phyloP scores from a whole-genome alignment of 2,888 invertebrate genomes.

The Lasioglossum marginatum region DNA sequence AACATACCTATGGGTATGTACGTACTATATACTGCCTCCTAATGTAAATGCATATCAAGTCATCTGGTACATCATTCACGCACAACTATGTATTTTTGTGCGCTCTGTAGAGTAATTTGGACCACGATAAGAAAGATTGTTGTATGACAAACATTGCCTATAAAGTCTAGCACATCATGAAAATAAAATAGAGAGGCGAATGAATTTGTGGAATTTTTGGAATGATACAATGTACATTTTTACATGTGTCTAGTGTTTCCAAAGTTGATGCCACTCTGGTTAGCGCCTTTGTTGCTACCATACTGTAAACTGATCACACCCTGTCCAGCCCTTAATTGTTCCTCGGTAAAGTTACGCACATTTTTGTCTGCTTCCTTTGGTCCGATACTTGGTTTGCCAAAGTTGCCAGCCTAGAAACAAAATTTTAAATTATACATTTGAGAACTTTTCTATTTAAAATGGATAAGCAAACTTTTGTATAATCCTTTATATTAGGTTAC shows the following conservation, averaged over 20 bases:
- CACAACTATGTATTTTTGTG: conserved; percentile 40
- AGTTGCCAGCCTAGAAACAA: conserved; percentile 88
- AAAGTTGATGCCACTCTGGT: conserved; percentile 97
- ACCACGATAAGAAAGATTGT: conserved; percentile 58
- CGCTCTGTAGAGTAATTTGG: conserved; percentile 53
- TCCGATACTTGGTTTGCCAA: conserved; percentile 95
- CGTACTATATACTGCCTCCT: conserved; percentile 23
- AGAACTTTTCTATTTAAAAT: neutral
- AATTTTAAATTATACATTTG: neutral
- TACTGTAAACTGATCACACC: conserved; percentile 97
- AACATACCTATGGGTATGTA: conserved; percentile 15
- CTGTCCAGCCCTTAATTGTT: conserved; percentile 96
- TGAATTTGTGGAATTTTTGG: conserved; percentile 43
- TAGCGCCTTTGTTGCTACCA: conserved; percentile 99
- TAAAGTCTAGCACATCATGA: conserved; percentile 57
- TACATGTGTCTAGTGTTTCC: conserved; percentile 99
- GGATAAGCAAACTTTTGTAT: neutral
- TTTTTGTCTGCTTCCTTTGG: conserved; percentile 99
- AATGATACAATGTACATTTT: conserved; percentile 77
- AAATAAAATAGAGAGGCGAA: conserved; percentile 54
- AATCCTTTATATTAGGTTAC: neutral
- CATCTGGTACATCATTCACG: conserved; percentile 26
- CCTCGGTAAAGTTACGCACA: conserved; percentile 96
- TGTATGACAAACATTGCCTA: conserved; percentile 51
- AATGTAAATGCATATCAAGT: conserved; percentile 50